Evolutionary conservation across 2,888 invertebrate genomes (phyloP).

Genomic region (Julus scandinavius): DNA sequence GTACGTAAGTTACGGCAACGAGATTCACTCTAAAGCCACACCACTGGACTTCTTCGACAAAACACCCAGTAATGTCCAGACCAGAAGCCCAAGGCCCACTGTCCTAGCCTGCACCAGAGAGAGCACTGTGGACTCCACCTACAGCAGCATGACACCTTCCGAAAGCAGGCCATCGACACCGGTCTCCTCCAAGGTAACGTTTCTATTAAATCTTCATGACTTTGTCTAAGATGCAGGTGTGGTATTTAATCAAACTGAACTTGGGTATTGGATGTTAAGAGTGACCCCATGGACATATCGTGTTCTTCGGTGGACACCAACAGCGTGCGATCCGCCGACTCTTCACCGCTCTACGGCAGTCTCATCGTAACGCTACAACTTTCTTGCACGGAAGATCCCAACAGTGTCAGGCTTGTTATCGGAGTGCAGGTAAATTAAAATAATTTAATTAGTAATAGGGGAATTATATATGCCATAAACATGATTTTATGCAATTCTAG

Average conservation of each 20-base stretch:
- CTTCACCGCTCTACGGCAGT: slow-evolving; percentile 54
- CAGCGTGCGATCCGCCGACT: slow-evolving; percentile 53
- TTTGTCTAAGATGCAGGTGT: too few species aligned
- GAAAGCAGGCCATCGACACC: slow-evolving; percentile 55
- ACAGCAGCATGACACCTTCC: slow-evolving; percentile 56
- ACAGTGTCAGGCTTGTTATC: slow-evolving; percentile 36
- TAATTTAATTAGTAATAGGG: too few species aligned
- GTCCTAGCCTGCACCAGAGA: slow-evolving; percentile 44
- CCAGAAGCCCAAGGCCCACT: slow-evolving; percentile 48
- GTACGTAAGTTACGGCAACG: slow-evolving; percentile 52
- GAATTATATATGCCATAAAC: too few species aligned
- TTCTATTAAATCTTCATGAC: too few species aligned
- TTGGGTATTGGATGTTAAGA: too few species aligned
- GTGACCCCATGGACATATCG: slow-evolving; percentile 50
- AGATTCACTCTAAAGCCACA: not conserved
- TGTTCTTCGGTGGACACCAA: slow-evolving; percentile 47
- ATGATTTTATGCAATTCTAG: not conserved
- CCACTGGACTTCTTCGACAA: not conserved
- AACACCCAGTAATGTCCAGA: not conserved
- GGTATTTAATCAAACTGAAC: too few species aligned
- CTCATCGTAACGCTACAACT: slow-evolving; percentile 47
- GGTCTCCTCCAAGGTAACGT: slow-evolving; percentile 53
- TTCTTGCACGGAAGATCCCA: slow-evolving; percentile 6
- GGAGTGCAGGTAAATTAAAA: slow-evolving; percentile 47
- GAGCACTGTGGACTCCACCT: slow-evolving; percentile 55